phyloP scores from a whole-genome alignment of 2,888 invertebrate species.

The Scrobipalpa costella region DNA sequence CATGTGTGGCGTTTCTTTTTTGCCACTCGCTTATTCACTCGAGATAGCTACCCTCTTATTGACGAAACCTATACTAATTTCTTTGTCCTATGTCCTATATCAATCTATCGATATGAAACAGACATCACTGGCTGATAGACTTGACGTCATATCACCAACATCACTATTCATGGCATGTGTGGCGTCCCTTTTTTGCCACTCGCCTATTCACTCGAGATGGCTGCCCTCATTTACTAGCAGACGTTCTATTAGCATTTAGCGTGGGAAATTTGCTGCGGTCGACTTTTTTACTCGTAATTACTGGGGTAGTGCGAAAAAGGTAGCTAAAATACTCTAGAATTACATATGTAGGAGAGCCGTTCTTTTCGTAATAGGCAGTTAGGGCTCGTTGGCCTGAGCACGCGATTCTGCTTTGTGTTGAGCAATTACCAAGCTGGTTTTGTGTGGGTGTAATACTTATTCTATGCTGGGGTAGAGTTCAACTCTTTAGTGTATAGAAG shows the following conservation, averaged over 20 bases:
- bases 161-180: slow-evolving; percentile 27
- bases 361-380: slow-evolving; percentile 18
- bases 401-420: slow-evolving; percentile 15
- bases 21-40: too few species aligned
- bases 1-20: too few species aligned
- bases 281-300: slow-evolving; percentile 20
- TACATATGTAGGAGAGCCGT: neutral
- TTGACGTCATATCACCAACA: slow-evolving; percentile 4
- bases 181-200: slow-evolving; percentile 54
- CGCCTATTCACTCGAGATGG: slow-evolving; percentile 31
- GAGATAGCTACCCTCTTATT: too few species aligned
- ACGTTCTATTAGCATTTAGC: slow-evolving; percentile 32
- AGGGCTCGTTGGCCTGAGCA: slow-evolving; percentile 15
- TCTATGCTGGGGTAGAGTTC: neutral
- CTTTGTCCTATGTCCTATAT: too few species aligned
- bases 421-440: slow-evolving; percentile 1
- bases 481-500: too few species aligned
- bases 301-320: slow-evolving; percentile 19
- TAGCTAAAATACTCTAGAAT: slow-evolving; percentile 11
- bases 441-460: neutral
- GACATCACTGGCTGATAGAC: neutral
- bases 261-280: slow-evolving; percentile 18
- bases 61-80: too few species aligned
- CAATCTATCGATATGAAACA: neutral
- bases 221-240: slow-evolving; percentile 34